Conservation (phyloP, 2,888 invertebrate genomes). For the Seira sanloemensis region DNA sequence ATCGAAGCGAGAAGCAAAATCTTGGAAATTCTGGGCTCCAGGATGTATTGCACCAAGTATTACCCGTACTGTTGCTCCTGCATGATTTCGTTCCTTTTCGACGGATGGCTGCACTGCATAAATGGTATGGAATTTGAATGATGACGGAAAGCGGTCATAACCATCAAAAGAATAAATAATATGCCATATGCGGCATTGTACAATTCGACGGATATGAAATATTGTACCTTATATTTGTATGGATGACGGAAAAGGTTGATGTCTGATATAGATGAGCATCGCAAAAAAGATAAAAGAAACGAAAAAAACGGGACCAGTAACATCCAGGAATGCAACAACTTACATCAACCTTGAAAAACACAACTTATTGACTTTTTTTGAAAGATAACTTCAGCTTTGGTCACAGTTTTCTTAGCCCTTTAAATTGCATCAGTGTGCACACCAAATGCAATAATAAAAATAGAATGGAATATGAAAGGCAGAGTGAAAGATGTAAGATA, state of each 20-base stretch:
- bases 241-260: too few species aligned
- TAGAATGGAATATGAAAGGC: conserved; percentile 20
- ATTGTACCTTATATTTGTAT: too few species aligned
- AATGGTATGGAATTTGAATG: neutral
- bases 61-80: neutral
- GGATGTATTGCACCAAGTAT: neutral
- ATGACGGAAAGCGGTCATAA: neutral
- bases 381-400: too few species aligned
- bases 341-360: too few species aligned
- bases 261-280: too few species aligned
- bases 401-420: too few species aligned
- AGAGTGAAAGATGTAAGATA: conserved; percentile 22
- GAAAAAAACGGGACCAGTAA: neutral
- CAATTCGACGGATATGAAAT: too few species aligned
- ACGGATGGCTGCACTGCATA: neutral
- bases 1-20: conserved; percentile 1
- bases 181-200: too few species aligned
- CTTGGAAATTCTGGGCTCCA: conserved; percentile 26
- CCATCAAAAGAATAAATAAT: neutral
- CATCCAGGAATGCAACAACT: neutral
- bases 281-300: neutral
- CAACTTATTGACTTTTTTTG: too few species aligned
- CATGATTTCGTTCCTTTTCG: neutral
- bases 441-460: conserved; percentile 40
- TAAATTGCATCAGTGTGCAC: neutral